Evolutionary conservation across 2,797 vertebrate genomes (phyloP).

Genomic region (Melanotaenia maccullochi): DNA sequence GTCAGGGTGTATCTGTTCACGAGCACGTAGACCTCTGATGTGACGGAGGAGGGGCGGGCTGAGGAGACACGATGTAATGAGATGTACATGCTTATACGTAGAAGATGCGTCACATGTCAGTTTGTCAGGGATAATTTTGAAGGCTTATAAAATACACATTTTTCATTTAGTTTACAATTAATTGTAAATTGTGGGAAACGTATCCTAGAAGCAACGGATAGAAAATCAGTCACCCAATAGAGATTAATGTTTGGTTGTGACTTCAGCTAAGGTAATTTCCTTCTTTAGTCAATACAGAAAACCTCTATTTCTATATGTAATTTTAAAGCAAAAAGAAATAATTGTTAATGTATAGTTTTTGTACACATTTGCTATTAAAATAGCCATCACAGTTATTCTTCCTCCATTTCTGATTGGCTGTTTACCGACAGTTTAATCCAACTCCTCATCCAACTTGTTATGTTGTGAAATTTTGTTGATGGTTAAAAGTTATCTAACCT

Average conservation of each 20-base stretch:
- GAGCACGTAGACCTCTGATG: constrained; percentile 70
- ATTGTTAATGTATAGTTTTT: background rate
- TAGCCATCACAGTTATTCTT: background rate
- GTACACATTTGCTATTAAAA: background rate
- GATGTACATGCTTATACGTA: background rate
- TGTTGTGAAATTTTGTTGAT: no score
- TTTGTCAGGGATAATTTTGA: background rate
- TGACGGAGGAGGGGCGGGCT: constrained; percentile 41
- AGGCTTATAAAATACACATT: background rate
- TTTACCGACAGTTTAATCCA: background rate
- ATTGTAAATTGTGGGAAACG: background rate
- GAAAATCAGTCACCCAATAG: background rate
- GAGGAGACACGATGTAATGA: constrained; percentile 1
- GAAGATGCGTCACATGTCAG: background rate
- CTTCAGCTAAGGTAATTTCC: background rate
- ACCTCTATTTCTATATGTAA: background rate
- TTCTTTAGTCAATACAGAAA: background rate
- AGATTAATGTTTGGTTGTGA: background rate
- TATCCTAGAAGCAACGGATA: background rate
- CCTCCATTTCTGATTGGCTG: background rate
- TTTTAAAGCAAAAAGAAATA: background rate
- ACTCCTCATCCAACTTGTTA: background rate
- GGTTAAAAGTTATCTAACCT: background rate
- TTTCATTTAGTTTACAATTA: background rate
- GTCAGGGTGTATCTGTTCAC: constrained; percentile 46